Evolutionary conservation across 2,888 invertebrate species (phyloP), one percentile per base, ranked within the genome.

Genomic region (Bugulina stolonifera): DNA sequence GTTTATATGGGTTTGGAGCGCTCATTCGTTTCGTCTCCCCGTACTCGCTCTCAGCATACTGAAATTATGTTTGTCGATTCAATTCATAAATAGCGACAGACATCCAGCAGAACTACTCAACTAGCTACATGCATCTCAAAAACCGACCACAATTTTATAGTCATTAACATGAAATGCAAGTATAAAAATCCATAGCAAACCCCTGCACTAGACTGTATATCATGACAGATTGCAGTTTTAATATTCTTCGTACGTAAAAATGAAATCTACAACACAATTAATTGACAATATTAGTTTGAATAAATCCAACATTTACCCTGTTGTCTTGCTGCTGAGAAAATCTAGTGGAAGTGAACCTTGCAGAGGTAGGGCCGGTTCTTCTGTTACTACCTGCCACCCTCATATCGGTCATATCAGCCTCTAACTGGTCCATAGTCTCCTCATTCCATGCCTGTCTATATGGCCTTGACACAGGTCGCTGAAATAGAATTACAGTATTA

Each of bases 1-100:
- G 82, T 34, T 79, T 79, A 35, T 80, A 77, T 69, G 64, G 64
- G 32, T 32, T 64, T 10, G 64, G 64, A 29, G 64, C 64, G 32
- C 27, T 10, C 32, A 25, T 27, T 14, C 23, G 25, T 64, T 32
- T 25, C 5, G 10, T 22, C 5, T 22, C 5, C 10, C 10, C 22
- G 32, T 14, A 10, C 10, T 64, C 64, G 5, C 25, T n/a, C 5
- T 64, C 32, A 3, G 64, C 32, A 32, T 64, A 64, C 64, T 64
- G 27, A 22, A 64, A 32, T 64, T 29, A 3, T 43, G 43, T 43
- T n/a, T n/a, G n/a, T n/a, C n/a, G n/a, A n/a, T n/a, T n/a, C n/a
- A n/a, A n/a, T n/a, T n/a, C n/a, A n/a, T n/a, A n/a, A n/a, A n/a
- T n/a, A n/a, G n/a, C n/a, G n/a, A n/a, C n/a, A n/a, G n/a, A n/a